phyloP scores from a whole-genome alignment of 1,140 invertebrate species.

The Babylonia areolata region DNA sequence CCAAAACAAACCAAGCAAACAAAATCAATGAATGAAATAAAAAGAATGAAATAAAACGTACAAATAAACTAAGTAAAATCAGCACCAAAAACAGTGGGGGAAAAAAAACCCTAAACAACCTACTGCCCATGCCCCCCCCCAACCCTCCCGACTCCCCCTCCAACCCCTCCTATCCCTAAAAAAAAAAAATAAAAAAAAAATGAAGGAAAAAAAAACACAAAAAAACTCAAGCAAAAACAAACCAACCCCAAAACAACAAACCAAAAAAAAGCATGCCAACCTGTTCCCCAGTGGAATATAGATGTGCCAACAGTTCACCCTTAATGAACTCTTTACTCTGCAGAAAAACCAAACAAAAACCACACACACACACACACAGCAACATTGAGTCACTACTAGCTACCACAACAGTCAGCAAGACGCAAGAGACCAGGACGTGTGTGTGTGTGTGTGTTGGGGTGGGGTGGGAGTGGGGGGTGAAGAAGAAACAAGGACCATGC shows the following conservation, averaged over 20 bases:
- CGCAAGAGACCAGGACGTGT: not conserved
- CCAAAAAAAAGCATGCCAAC: conserved; percentile 77
- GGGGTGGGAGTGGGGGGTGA: not conserved
- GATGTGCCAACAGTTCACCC: conserved; percentile 95
- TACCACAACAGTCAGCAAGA: conserved; percentile 8
- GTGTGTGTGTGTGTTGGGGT: not conserved
- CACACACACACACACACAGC: not conserved
- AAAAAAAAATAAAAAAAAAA: too few relatives aligned
- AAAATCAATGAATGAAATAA: too few relatives aligned
- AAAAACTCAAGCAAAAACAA: not conserved
- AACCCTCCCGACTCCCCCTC: too few relatives aligned
- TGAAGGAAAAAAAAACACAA: not conserved
- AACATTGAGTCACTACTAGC: not conserved
- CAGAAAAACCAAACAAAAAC: conserved; percentile 22
- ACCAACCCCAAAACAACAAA: not conserved
- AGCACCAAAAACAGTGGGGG: too few relatives aligned
- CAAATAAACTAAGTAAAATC: too few relatives aligned
- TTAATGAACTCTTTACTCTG: conserved; percentile 97
- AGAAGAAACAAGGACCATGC: not conserved
- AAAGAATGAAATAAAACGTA: too few relatives aligned
- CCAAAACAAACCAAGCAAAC: too few relatives aligned
- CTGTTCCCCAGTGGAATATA: conserved; percentile 98
- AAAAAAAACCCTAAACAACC: too few relatives aligned
- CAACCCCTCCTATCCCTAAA: too few relatives aligned
- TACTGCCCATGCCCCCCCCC: too few relatives aligned